These are phyloP conservation scores for Rhinoraja longicauda DNA, from an alignment of 2,797 vertebrate species.

Conservation along the genomic window DNA sequence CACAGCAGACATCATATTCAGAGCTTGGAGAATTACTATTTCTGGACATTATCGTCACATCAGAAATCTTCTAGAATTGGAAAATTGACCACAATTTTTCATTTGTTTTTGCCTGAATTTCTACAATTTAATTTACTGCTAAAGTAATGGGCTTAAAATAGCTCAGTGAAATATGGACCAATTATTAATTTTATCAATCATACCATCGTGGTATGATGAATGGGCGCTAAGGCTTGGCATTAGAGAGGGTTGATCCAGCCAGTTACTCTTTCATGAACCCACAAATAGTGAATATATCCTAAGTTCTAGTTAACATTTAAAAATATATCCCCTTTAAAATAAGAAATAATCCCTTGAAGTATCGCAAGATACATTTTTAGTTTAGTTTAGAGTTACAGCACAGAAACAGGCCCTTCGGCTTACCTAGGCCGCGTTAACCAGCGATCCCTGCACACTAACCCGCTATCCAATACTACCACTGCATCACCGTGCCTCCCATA, in stretches of 20 bases:
- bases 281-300: neutral
- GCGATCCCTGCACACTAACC: too few species aligned
- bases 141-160: neutral
- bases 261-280: neutral
- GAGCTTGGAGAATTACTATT: conserved; percentile 1
- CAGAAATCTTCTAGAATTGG: neutral
- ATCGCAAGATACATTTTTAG: neutral
- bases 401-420: too few species aligned
- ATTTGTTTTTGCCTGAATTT: neutral
- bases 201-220: neutral
- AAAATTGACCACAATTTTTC: neutral
- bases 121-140: neutral
- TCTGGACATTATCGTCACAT: conserved; percentile 9
- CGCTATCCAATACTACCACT: too few species aligned
- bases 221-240: neutral
- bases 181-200: conserved; percentile 18
- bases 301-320: neutral
- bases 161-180: neutral
- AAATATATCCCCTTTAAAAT: neutral
- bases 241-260: neutral
- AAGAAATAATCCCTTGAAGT: neutral
- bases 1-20: conserved; percentile 26
- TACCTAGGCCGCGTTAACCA: too few species aligned
- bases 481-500: too few species aligned
- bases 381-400: too few species aligned